Evolutionary conservation across 2,113 vertebrate species (phyloP).

Genomic region (Bombycilla garrulus): DNA sequence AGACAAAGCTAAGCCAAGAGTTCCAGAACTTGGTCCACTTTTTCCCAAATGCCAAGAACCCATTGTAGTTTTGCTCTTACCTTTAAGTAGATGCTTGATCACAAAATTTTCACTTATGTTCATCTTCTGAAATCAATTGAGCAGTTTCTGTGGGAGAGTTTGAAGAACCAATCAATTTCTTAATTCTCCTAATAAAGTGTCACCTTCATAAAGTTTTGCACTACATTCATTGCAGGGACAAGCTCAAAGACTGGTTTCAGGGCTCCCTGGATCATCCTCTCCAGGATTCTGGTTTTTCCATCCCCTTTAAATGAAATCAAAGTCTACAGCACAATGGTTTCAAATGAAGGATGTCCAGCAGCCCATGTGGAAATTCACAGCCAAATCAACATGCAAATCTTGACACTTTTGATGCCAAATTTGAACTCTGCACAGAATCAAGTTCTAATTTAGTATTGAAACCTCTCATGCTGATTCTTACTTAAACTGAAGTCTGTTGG

Average conservation of each 20-base stretch:
- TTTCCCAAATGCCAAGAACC: neutral
- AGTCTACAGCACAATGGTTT: neutral
- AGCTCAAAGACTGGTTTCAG: neutral
- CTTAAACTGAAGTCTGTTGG: neutral
- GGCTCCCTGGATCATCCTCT: neutral
- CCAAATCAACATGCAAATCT: neutral
- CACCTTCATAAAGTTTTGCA: neutral
- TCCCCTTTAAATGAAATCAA: neutral
- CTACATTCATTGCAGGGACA: neutral
- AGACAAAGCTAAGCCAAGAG: neutral
- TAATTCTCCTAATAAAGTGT: neutral
- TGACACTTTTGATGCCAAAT: neutral
- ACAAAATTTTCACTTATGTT: neutral
- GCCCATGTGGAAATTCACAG: constrained; percentile 9
- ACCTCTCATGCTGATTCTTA: neutral
- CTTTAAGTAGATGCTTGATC: neutral
- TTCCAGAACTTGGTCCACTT: neutral
- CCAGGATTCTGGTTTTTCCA: neutral
- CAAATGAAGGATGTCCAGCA: constrained; percentile 20
- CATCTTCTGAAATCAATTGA: neutral
- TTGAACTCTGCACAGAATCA: neutral
- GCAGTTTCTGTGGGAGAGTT: neutral
- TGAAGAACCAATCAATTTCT: neutral
- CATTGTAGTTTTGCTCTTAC: neutral
- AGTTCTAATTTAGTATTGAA: constrained; percentile 37